Base-by-base conservation (phyloP, 2,888 invertebrate genomes). In the Trichopoda pennipes region DNA sequence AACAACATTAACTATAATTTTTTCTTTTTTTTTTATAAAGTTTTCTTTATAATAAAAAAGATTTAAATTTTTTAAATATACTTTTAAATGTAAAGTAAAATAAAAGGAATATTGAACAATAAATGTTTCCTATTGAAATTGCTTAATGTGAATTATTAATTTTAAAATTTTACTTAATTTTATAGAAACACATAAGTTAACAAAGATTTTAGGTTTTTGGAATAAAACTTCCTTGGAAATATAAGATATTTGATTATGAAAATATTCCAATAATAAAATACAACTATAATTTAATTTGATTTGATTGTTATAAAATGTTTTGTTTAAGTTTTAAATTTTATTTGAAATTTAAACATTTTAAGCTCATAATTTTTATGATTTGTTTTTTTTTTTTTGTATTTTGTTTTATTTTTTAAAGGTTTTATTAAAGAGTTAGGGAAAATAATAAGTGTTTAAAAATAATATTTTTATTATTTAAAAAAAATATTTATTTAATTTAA, bases 221-320 rank as follows among this genome's bases (percentile, higher is more conserved):
- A 44, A n/a, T 44, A 44, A 16, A 44, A 16, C 14, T 44, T 44
- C 14, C 16, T 16, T 3, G 2, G 6, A n/a, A n/a, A 44, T 44
- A 6, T 6, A 44, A 44, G n/a, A 16, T 42, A 28, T 55, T 32
- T 63, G n/a, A 23, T 73, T 68, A 28, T 32, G 28, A 17, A 32
- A 66, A 66, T 28, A 75, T 32, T 56, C 28, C 23, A 17, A 35
- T 32, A 28, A 49, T 47, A 68, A 76, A 68, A 68, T 60, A 68
- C 51, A 61, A 60, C 44, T 66, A 47, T 16, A 17, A 32, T 16
- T 23, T 61, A 78, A 78, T 81, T 82, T 84, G 84, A 85, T 85
- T 84, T 84, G 84, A 85, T 85, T 84, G 84, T 84, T 83, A 38
- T 32, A n/a, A 74, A 58, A 79, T 79, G 77, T 70, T 77, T 76